Evolutionary conservation across 2,888 invertebrate genomes (phyloP).

Genomic region (Sericinus montela): DNA sequence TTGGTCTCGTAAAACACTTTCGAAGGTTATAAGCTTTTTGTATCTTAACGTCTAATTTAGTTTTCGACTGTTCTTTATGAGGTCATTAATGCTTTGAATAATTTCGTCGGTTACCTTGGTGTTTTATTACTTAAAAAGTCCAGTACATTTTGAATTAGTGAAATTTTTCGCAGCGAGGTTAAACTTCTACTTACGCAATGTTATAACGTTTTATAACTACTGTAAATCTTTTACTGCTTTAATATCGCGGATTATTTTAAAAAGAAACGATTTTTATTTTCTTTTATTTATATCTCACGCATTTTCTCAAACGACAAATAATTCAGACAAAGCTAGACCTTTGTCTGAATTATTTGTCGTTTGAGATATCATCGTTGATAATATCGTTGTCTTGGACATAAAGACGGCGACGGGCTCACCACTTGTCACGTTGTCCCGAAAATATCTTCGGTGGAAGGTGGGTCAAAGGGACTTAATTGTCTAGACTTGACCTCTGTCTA

Average conservation of each 20-base stretch:
- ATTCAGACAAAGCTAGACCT: no score
- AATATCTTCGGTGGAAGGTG: no score
- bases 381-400: no score
- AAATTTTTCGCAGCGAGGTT: slow-evolving; percentile 46
- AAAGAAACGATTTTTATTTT: not conserved
- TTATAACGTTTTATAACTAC: slow-evolving; percentile 23
- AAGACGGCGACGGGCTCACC: no score
- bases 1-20: slow-evolving; percentile 72
- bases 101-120: slow-evolving; percentile 36
- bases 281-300: no score
- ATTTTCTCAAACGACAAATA: no score
- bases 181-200: slow-evolving; percentile 24
- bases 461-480: no score
- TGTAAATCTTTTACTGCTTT: slow-evolving; percentile 15
- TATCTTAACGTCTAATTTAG: slow-evolving; percentile 69
- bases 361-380: no score
- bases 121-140: slow-evolving; percentile 47
- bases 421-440: no score
- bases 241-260: slow-evolving; percentile 9
- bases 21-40: slow-evolving; percentile 64
- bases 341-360: no score
- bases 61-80: slow-evolving; percentile 58
- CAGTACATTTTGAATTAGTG: slow-evolving; percentile 38
- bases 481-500: no score
- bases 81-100: slow-evolving; percentile 63